Base-by-base conservation (phyloP, 2,797 vertebrate species). In the Cynodonichthys magdalenae region DNA sequence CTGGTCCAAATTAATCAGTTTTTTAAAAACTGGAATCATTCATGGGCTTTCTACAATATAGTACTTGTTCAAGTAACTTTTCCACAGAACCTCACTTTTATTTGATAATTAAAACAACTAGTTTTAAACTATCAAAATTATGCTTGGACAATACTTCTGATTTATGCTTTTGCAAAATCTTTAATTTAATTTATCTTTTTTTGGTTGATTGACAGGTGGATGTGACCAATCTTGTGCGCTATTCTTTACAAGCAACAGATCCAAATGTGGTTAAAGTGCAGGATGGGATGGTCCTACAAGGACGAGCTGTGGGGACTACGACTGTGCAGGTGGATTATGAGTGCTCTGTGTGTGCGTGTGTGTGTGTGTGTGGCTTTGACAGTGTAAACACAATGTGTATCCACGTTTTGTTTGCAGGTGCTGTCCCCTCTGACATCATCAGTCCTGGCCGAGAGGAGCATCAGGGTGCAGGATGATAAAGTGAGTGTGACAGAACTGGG, bases 401-500 rank as follows among this genome's bases (percentile, higher is more conserved):
- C 28, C 46, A 62, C 50, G 50, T 15, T 53, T 52, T 47, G 15
- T 51, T 66, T 74, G 6, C 92, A 97, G 96, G 95, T 97, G 62
- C 71, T 96, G 77, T 97, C 95, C 19, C 96, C 96, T 0, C 88
- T 97, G 74, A 96, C 94, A 0, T 94, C 94, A 0, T 87, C 92
- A 6, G 94, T 96, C 85, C 68, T 97, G 85, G 95, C 94, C 0
- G 95, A 96, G 85, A 94, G 90, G 89, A 94, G 89, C 24, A 84
- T 97, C 88, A 93, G 90, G 0, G 96, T 97, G 59, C 75, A 95
- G 75, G 96, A 96, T 0, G 96, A 97, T 74, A 97, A 95, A 88
- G 96, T 97, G 88, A 94, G 94, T 14, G 93, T 97, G 81, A 95
- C 94, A 0, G 94, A 96, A 89, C 89, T 97, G 2, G 94, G 95